Evolutionary conservation across 1,140 invertebrate species (phyloP).

Genomic region (Drosophila parabipectinata): DNA sequence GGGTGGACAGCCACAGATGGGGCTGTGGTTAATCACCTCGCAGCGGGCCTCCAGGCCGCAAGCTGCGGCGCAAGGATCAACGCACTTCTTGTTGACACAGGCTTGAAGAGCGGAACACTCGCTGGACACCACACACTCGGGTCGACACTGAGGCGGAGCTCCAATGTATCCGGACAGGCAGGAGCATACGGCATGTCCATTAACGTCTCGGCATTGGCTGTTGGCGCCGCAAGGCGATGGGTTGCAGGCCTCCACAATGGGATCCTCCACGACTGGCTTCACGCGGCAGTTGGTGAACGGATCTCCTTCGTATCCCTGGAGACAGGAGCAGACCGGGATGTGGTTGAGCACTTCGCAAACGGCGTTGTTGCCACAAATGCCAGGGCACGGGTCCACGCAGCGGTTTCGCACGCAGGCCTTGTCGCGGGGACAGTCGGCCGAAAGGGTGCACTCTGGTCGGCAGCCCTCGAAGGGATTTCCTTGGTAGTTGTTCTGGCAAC

Average conservation of each 20-base stretch:
- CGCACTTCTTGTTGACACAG: constrained; percentile 93
- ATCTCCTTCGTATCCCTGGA: constrained; percentile 90
- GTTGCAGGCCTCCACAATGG: constrained; percentile 90
- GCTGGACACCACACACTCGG: constrained; percentile 92
- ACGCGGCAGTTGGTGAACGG: constrained; percentile 90
- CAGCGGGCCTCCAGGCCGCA: constrained; percentile 93
- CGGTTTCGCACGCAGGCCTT: constrained; percentile 92
- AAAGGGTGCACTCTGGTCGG: constrained; percentile 91
- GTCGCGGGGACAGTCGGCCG: constrained; percentile 91
- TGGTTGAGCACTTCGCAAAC: constrained; percentile 93
- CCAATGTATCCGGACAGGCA: constrained; percentile 91
- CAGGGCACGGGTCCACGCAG: constrained; percentile 92
- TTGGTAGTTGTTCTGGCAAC: constrained; percentile 91
- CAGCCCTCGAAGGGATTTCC: constrained; percentile 93
- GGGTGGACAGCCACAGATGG: constrained; percentile 91
- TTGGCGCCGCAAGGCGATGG: constrained; percentile 89
- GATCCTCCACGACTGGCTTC: constrained; percentile 81
- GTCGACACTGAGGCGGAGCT: constrained; percentile 90
- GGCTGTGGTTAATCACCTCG: constrained; percentile 93
- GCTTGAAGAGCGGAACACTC: constrained; percentile 92
- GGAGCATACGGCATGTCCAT: constrained; percentile 91
- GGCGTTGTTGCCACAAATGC: constrained; percentile 92
- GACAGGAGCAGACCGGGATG: constrained; percentile 92
- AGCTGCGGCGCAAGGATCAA: constrained; percentile 92
- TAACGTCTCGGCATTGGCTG: constrained; percentile 89